Percentiles rank a stretch among this genome's conserved stretches.
Conservation (phyloP, 2,113 vertebrate genomes). For the Pachyramphus minor region DNA sequence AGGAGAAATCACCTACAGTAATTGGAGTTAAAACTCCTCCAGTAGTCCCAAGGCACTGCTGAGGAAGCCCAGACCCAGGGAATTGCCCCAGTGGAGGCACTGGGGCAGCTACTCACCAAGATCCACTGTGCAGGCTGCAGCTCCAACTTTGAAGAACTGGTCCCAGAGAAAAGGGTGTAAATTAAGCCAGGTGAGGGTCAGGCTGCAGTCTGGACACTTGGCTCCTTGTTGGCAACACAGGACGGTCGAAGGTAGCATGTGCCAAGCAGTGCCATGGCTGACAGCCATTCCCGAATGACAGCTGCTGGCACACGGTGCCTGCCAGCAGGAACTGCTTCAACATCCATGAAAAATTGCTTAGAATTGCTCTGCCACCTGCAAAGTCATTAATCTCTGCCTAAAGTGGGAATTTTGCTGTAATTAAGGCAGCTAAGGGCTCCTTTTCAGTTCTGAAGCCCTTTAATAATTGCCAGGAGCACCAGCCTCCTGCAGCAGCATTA, state of each 20-base stretch:
- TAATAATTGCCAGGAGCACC: neutral
- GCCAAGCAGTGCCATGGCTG: neutral
- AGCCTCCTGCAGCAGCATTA: neutral
- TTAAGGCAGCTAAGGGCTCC: neutral
- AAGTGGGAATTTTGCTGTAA: neutral
- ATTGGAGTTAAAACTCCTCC: neutral
- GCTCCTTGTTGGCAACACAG: neutral
- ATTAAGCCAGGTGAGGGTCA: neutral
- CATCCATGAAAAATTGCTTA: neutral
- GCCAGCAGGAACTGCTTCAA: neutral
- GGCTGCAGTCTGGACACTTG: neutral
- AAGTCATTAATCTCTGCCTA: conserved; percentile 27
- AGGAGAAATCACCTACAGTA: neutral
- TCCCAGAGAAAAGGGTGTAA: neutral
- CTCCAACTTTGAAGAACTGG: neutral
- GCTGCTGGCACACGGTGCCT: neutral
- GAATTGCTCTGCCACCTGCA: neutral
- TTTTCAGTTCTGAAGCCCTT: neutral
- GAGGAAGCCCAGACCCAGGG: neutral
- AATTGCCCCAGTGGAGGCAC: neutral
- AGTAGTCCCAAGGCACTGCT: neutral
- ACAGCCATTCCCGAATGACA: neutral
- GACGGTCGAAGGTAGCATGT: fast-evolving
- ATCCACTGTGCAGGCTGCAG: fast-evolving
- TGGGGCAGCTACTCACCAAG: fast-evolving